Evolutionary conservation across 2,797 vertebrate species (phyloP).

Genomic region (Chloroceryle amazona): DNA sequence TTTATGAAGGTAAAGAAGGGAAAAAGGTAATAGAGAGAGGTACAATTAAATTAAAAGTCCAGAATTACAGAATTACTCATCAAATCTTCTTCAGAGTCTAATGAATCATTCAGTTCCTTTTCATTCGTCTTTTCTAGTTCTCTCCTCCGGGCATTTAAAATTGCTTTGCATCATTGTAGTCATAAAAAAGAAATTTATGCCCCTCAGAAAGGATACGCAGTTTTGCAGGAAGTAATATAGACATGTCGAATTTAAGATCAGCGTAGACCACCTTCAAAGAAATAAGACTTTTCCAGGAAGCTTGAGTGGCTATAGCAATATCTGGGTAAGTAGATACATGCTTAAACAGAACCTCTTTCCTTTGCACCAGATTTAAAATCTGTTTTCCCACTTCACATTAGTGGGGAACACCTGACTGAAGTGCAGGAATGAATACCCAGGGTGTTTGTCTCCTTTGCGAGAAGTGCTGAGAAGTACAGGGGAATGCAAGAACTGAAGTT

Average conservation of each 20-base stretch:
- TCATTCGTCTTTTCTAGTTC: slow-evolving; percentile 64
- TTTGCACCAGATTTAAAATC: background rate
- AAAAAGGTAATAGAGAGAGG: slow-evolving; percentile 45
- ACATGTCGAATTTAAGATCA: slow-evolving; percentile 71
- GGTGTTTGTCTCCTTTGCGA: background rate
- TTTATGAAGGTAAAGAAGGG: slow-evolving; percentile 42
- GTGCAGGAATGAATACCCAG: background rate
- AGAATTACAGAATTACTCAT: slow-evolving; percentile 70
- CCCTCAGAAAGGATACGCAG: slow-evolving; percentile 58
- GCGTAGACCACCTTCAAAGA: slow-evolving; percentile 59
- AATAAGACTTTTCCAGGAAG: slow-evolving; percentile 60
- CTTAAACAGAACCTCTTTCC: background rate
- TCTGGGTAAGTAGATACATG: background rate
- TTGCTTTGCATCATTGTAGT: slow-evolving; percentile 62
- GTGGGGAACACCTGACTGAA: background rate
- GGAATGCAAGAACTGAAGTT: background rate
- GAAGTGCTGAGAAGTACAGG: background rate
- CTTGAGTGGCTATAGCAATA: slow-evolving; percentile 19
- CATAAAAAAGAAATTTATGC: slow-evolving; percentile 75
- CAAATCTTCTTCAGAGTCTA: slow-evolving; percentile 56
- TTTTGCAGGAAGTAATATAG: slow-evolving; percentile 76
- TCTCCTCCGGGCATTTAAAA: slow-evolving; percentile 75
- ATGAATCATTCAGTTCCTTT: slow-evolving; percentile 76
- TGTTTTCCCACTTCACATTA: background rate
- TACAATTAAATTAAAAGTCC: slow-evolving; percentile 60